Evolutionary conservation across 2,888 invertebrate species (phyloP), one percentile per base, ranked within the genome.

Genomic region (Tyria jacobaeae): DNA sequence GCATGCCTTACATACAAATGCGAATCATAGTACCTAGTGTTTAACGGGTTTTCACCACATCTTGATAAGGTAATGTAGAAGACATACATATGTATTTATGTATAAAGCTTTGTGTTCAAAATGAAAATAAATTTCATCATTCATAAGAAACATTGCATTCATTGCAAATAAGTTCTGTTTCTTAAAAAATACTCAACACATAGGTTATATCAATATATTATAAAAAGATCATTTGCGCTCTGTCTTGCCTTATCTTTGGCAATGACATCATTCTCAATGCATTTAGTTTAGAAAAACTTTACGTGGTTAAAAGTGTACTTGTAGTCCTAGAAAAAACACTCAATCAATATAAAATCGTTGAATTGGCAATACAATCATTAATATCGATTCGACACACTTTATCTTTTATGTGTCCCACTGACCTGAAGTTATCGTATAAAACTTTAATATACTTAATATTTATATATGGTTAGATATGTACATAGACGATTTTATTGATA

Each of bases 381-480:
- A 68, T 61, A 50, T 70, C 60, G 58, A 70, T 70, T 76, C n/a
- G 73, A 60, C 74, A 76, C 60, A 76, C 57, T 73, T 74, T 60
- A 61, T 68, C 50, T 54, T 41, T 75, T 68, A 73, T 70, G 68
- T 64, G 68, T 71, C 63, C 68, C 56, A 73, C 62, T 75, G 68
- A 76, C 71, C 76, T 52, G 63, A 52, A 27, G 47, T 24, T 51
- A 39, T 37, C n/a, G 14, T 37, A 31, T 31, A 48, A 48, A 15
- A 57, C 48, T 37, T 57, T 24, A 57, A 27, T n/a, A 27, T 15
- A 15, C 17, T 15, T 9, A 21, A 3, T 0, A 17, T 44, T 44
- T 41, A 31, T 31, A 31, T 6, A 31, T 31, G 7, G 7, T 31
- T 2, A 31, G 3, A n/a, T n/a, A n/a, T n/a, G n/a, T 27, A 27